Base-by-base conservation (phyloP, 2,888 invertebrate genomes). In the Lepidochrysops patricia region DNA sequence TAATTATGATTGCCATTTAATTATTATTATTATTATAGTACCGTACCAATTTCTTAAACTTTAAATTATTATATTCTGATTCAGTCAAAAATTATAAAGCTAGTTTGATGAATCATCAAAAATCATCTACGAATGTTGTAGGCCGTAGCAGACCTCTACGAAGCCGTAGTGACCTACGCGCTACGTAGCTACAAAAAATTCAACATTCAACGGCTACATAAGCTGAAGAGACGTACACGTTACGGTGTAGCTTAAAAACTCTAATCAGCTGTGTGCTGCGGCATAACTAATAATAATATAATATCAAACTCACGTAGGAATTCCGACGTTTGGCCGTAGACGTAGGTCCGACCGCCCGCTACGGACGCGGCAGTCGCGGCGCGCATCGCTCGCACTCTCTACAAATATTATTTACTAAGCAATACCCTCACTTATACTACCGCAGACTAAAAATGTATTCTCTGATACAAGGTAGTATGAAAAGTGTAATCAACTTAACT, bases 311-410 rank as follows among this genome's bases (percentile, higher is more conserved):
- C 67, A 89, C 89, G 84, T 63, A 88, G 64, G 66, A 84, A 88
- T 61, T 88, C 83, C 0, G 88, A 89, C 1, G 85, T 86, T 65
- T 87, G 88, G 2, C 88, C 88, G 4, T 83, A 79, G 4, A 83
- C 80, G 62, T 87, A 89, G 0, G 74, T 74, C 1, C 88, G 76
- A 1, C 83, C 84, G 57, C 76, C 76, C 48, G 87, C 80, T 60
- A 79, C 80, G 69, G 70, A 74, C 0, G 89, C 88, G 0, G 87
- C 84, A 0, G 77, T 60, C 0, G 88, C 84, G 0, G 89, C 89
- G 5, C 74, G 72, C 0, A 74, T 66, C 0, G 88, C 87, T 2
- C 84, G 75, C 64, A 79, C 78, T 66, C 83, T 80, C 88, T 88
- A 57, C 23, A 57, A 57, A 34, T 2, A 27, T 54, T 34, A 19